phyloP scores from a whole-genome alignment of 2,797 vertebrate genomes.

The Rhinophrynus dorsalis region DNA sequence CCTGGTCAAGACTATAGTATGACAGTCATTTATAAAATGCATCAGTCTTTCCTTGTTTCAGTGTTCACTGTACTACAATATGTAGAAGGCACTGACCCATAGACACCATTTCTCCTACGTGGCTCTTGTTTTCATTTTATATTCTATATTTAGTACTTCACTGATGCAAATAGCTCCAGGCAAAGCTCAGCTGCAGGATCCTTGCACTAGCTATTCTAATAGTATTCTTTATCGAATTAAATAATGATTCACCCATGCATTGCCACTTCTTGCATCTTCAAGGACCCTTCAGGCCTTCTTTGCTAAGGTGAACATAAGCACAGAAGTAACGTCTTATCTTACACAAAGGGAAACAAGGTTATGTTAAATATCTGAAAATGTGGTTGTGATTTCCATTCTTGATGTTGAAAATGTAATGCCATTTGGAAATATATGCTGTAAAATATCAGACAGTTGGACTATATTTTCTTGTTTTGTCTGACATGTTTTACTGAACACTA shows the following conservation, averaged over 20 bases:
- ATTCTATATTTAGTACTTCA: conserved; percentile 45
- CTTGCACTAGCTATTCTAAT: conserved; percentile 38
- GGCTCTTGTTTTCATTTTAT: conserved; percentile 34
- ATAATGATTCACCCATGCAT: conserved; percentile 41
- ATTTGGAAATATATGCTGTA: conserved; percentile 6
- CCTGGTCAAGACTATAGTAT: neutral
- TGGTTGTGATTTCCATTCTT: neutral
- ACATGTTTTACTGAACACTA: conserved; percentile 60
- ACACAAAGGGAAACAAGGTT: neutral
- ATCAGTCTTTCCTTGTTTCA: conserved; percentile 6
- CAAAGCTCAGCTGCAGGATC: conserved; percentile 47
- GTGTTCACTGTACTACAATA: conserved; percentile 4
- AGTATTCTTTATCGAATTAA: conserved; percentile 46
- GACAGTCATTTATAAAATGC: neutral
- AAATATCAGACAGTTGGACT: conserved; percentile 29
- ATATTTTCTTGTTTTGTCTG: conserved; percentile 10
- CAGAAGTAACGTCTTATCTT: conserved; percentile 24
- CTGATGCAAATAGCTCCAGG: conserved; percentile 40
- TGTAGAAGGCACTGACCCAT: conserved; percentile 40
- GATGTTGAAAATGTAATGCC: neutral
- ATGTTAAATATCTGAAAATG: neutral
- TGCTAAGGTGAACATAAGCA: conserved; percentile 38
- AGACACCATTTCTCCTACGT: conserved; percentile 25
- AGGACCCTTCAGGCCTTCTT: conserved; percentile 20
- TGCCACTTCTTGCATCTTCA: conserved; percentile 32